Evolutionary conservation across 2,888 invertebrate species (phyloP).

Genomic region (Dyspetes luteomarginatus): DNA sequence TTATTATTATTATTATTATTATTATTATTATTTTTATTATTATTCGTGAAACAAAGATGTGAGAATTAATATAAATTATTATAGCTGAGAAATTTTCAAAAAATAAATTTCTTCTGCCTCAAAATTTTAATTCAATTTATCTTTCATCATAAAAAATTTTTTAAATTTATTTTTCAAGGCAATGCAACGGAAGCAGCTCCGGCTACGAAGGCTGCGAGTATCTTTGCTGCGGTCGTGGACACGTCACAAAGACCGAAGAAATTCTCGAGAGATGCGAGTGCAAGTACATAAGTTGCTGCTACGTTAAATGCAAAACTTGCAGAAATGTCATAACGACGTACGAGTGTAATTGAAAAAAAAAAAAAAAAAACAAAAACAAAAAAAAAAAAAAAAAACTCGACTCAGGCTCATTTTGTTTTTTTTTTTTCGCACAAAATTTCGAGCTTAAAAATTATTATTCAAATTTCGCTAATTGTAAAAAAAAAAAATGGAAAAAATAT

Average conservation of each 20-base stretch:
- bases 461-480: too few species aligned
- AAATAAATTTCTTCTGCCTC: too few species aligned
- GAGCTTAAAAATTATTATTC: not conserved
- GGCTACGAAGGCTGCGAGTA: constrained; percentile 90
- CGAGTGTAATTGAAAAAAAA: constrained; percentile 87
- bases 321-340: constrained; percentile 88
- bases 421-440: not conserved
- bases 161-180: constrained; percentile 83
- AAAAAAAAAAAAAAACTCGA: not conserved
- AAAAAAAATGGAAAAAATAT: not conserved
- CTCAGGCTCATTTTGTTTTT: constrained; percentile 1
- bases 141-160: constrained; percentile 17
- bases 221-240: constrained; percentile 93
- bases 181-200: constrained; percentile 88
- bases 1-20: too few species aligned
- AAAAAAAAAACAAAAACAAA: not conserved
- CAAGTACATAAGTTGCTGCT: constrained; percentile 94
- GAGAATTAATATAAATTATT: constrained; percentile 10
- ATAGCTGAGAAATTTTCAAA: constrained; percentile 6
- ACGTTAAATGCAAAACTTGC: constrained; percentile 94
- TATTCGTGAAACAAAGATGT: constrained; percentile 9
- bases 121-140: constrained; percentile 28
- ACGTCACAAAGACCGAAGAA: constrained; percentile 88
- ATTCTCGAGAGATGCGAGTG: constrained; percentile 91
- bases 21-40: too few species aligned